Evolutionary conservation across 2,797 vertebrate genomes (phyloP).

Genomic region (Catamblyrhynchus diadema): DNA sequence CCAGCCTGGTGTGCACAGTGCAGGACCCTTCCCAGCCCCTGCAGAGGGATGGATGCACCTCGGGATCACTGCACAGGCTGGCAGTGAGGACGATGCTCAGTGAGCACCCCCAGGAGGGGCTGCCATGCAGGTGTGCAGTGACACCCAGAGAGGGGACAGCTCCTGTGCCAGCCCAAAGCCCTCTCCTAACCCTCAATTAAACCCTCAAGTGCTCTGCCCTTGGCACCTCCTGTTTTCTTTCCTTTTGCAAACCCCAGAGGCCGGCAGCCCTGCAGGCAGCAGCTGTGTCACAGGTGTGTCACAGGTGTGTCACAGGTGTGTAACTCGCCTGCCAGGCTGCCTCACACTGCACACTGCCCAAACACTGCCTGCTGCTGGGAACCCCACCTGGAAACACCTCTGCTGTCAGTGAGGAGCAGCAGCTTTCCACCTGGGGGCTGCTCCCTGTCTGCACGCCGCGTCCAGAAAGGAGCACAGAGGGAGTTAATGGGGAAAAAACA

Average conservation of each 20-base stretch:
- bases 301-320: neutral
- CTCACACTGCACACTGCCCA: neutral
- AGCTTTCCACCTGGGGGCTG: neutral
- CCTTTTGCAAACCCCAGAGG: neutral
- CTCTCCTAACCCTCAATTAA: neutral
- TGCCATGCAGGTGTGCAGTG: rapidly evolving
- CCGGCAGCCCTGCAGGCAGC: conserved; percentile 18
- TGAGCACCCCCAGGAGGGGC: neutral
- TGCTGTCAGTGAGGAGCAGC: neutral
- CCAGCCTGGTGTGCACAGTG: too few relatives aligned
- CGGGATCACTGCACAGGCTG: neutral
- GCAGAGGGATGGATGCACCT: neutral
- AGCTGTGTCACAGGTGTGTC: too few relatives aligned
- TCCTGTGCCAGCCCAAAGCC: neutral
- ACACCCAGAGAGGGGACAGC: neutral
- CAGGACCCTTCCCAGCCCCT: neutral
- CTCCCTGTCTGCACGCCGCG: neutral
- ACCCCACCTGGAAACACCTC: neutral
- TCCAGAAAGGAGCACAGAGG: neutral
- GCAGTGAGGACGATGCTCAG: neutral
- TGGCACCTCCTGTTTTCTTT: neutral
- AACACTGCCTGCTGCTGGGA: neutral
- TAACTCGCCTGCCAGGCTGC: conserved; percentile 13
- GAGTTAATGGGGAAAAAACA: neutral
- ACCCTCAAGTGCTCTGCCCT: neutral